A percentile compares a stretch with the other conserved stretches of the same genome.
These are phyloP conservation scores for Chionodraco myersi DNA, from an alignment of 2,113 vertebrate species.

Conservation along the genomic window DNA sequence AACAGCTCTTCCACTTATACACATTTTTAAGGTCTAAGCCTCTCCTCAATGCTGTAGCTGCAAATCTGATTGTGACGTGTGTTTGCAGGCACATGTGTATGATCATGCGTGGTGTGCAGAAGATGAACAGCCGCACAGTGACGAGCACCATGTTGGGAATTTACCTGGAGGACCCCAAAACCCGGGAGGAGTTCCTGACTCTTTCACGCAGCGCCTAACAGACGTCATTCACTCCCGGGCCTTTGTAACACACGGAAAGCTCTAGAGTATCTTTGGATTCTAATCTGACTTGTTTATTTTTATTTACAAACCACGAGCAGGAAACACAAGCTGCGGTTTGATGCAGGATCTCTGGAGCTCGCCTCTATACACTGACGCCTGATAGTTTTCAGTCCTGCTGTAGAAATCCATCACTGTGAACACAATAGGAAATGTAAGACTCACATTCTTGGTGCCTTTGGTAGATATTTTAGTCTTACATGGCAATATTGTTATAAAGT, in stretches of 20 bases:
- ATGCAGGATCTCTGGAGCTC: constrained; percentile 11
- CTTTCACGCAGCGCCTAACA: constrained; percentile 70
- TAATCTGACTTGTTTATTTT: neutral
- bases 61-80: constrained; percentile 12
- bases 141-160: constrained; percentile 84
- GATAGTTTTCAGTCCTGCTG: constrained; percentile 22
- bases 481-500: constrained; percentile 48
- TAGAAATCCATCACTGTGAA: constrained; percentile 60
- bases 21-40: neutral
- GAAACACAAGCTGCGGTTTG: neutral
- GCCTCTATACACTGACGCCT: constrained; percentile 26
- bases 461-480: constrained; percentile 44
- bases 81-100: constrained; percentile 84
- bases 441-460: constrained; percentile 65
- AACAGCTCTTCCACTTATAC: neutral
- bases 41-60: neutral
- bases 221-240: constrained; percentile 1
- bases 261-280: constrained; percentile 2
- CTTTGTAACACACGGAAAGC: neutral
- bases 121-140: constrained; percentile 85
- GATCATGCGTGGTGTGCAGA: constrained; percentile 86
- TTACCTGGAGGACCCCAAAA: constrained; percentile 86
- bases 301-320: neutral
- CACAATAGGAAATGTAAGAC: neutral
- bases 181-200: constrained; percentile 84